Conservation (phyloP, 2,797 vertebrate genomes). For the Fratercula arctica region DNA sequence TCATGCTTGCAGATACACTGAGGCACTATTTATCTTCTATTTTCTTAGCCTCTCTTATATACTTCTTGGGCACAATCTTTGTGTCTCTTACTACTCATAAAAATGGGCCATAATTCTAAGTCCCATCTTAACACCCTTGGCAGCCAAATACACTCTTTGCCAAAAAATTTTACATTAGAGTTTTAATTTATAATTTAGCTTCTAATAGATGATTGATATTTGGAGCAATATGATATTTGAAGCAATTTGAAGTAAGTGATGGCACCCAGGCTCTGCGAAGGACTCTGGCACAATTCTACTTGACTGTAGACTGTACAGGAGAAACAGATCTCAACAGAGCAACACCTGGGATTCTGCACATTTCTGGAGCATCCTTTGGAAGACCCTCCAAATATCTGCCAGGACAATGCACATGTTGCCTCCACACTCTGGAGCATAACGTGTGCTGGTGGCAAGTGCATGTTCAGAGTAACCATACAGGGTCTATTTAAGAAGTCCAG, state of each 20-base stretch:
- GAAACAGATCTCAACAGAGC: neutral
- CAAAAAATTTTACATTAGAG: neutral
- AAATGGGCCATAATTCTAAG: neutral
- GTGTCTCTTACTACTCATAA: neutral
- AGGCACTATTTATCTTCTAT: neutral
- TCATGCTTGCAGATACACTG: neutral
- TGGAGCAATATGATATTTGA: neutral
- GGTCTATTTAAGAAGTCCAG: neutral
- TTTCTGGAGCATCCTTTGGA: neutral
- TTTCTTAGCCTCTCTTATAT: neutral
- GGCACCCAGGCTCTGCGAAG: neutral
- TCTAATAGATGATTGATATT: neutral
- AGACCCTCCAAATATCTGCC: neutral
- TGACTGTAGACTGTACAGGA: neutral
- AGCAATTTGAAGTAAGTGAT: neutral
- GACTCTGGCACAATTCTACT: neutral
- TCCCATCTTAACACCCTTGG: neutral
- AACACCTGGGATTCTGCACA: neutral
- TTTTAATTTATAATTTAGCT: neutral
- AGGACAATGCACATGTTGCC: fast-evolving
- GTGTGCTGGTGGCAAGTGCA: neutral
- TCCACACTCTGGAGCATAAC: neutral
- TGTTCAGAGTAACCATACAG: neutral
- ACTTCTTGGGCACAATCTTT: neutral
- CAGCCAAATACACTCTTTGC: neutral